Conservation (phyloP, 1,140 invertebrate species). For the Drosophila lacteicornis region DNA sequence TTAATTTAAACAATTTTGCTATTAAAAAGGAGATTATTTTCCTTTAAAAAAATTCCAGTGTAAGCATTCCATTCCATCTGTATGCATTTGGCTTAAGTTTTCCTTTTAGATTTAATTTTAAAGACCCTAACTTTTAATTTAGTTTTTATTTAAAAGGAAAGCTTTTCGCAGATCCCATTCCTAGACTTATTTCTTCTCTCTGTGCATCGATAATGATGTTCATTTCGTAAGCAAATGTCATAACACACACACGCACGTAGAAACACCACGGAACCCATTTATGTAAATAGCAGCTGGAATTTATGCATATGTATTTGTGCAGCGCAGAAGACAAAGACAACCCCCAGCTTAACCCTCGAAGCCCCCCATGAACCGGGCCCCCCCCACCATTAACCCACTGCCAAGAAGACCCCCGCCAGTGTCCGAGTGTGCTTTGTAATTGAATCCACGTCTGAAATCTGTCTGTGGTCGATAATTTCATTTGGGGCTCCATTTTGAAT, state of each 20-base stretch:
- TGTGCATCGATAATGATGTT: constrained; percentile 68
- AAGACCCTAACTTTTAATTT: too few species aligned
- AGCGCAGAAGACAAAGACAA: constrained; percentile 57
- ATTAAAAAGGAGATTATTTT: too few species aligned
- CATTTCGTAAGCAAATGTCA: constrained; percentile 79
- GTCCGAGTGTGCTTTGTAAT: constrained; percentile 69
- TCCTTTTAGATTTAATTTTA: too few species aligned
- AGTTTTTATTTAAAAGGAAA: too few species aligned
- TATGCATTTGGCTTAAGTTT: too few species aligned
- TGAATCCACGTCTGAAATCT: constrained; percentile 82
- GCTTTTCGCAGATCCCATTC: too few species aligned
- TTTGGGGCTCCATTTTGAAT: constrained; percentile 72
- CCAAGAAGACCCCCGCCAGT: constrained; percentile 21
- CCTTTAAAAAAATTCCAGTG: too few species aligned
- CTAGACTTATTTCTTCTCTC: neutral
- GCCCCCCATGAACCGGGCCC: neutral
- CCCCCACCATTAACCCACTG: neutral
- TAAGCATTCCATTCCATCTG: too few species aligned
- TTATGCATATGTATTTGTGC: constrained; percentile 61
- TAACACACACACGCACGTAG: constrained; percentile 36
- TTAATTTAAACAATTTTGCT: too few species aligned
- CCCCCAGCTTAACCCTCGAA: neutral
- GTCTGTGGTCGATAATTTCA: constrained; percentile 81
- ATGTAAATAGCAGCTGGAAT: constrained; percentile 65
- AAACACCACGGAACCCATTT: constrained; percentile 26